Conservation (phyloP, 2,888 invertebrate species). For the Epiblema foenella region DNA sequence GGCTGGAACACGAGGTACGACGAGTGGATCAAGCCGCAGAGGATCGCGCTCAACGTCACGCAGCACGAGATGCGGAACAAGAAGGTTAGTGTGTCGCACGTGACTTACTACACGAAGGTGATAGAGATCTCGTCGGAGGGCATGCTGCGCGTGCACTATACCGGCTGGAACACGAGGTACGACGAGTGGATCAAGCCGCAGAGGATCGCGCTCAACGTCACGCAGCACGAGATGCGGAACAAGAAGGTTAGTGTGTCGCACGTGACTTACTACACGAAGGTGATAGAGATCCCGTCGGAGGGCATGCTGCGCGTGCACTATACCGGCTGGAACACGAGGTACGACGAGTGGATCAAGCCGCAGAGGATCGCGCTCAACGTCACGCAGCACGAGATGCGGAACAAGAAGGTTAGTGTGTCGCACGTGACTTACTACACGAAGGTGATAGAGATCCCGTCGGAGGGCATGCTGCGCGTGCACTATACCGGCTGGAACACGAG, state of each 20-base stretch:
- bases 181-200: constrained; percentile 98
- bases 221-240: constrained; percentile 82
- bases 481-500: constrained; percentile 98
- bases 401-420: constrained; percentile 63
- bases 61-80: constrained; percentile 80
- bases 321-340: constrained; percentile 98
- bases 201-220: constrained; percentile 94
- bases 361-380: constrained; percentile 95
- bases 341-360: constrained; percentile 98
- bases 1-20: constrained; percentile 99
- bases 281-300: constrained; percentile 89
- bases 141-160: constrained; percentile 92
- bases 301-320: constrained; percentile 92
- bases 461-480: constrained; percentile 90
- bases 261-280: not conserved
- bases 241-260: constrained; percentile 60
- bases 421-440: not conserved
- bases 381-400: constrained; percentile 84
- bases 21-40: constrained; percentile 96
- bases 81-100: constrained; percentile 54
- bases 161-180: constrained; percentile 98
- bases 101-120: not conserved
- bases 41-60: constrained; percentile 95
- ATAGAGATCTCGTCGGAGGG: constrained; percentile 89
- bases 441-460: constrained; percentile 88